Evolutionary conservation across 2,113 vertebrate genomes (phyloP), one percentile per base, ranked within the genome.

Genomic region (Lagopus muta): DNA sequence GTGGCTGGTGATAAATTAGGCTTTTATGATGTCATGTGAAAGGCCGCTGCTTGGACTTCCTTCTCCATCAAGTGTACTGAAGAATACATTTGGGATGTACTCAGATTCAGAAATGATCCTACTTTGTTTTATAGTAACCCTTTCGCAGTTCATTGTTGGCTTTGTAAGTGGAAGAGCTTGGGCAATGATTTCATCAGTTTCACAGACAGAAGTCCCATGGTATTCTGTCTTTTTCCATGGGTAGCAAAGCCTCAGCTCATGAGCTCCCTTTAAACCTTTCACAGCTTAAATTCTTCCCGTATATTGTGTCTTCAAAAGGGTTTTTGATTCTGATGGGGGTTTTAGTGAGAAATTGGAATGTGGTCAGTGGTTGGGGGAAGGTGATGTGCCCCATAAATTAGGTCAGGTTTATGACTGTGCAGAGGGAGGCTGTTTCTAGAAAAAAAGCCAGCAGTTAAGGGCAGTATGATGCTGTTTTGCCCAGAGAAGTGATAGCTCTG

Each of bases 1-100:
- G 98, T 98, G 98, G 97, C 97, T 95, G 97, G 97, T 98, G 98
- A 99, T 99, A 99, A 99, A 99, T 98, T 98, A 98, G 98, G 97
- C 98, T 98, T 98, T 98, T 98, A 98, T 99, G 98, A 99, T 99
- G 98, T 99, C 98, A 99, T 98, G 98, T 98, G 98, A 98, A 98
- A 98, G 97, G 98, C 97, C 98, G 96, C 96, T 97, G 97, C 97
- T 97, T 95, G 95, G 84, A 98, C 98, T 98, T 99, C 98, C 98
- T 97, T 97, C 97, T 90, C 94, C 96, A 16, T 90, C 94, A 96
- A 96, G 90, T 86, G 28, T 28, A 30, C 94, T 80, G 32, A 92
- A 97, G 97, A 97, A 98, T 97, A 96, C 93, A 67, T 97, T 97
- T 94, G 90, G 96, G 96, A 94, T 54, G 2, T 92, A 95, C 65